A percentile compares a stretch with the other conserved stretches of the same genome.
Conservation (phyloP, 2,797 vertebrate species). For the Onychomys torridus region DNA sequence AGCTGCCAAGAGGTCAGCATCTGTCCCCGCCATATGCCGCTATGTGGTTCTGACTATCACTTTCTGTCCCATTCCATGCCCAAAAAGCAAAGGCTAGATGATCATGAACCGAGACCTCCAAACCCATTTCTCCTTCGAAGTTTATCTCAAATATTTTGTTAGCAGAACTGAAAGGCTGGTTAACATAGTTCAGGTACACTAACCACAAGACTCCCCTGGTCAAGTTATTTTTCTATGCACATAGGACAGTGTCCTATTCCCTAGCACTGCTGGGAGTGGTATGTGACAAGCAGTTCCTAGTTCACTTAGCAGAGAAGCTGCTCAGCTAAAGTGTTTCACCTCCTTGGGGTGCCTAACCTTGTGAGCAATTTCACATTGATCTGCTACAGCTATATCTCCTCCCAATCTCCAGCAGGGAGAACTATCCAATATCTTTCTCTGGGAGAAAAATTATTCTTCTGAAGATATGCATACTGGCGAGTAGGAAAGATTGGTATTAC, state of each 20-base stretch:
- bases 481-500: not conserved
- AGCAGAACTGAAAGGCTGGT: not conserved
- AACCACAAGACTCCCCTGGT: not conserved
- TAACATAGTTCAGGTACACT: not conserved
- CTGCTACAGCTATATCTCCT: not conserved
- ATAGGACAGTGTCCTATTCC: not conserved
- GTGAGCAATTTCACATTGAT: not conserved
- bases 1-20: too few relatives aligned
- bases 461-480: not conserved
- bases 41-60: not conserved
- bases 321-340: not conserved
- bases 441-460: not conserved
- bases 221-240: not conserved
- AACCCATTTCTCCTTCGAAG: not conserved
- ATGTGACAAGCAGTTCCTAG: not conserved
- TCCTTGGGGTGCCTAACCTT: not conserved
- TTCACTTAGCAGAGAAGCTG: not conserved
- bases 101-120: not conserved
- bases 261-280: not conserved
- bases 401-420: not conserved
- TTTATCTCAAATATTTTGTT: not conserved
- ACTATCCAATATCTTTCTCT: conserved; percentile 3
- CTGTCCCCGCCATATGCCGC: not conserved
- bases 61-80: not conserved
- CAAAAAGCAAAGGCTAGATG: not conserved